Conservation (phyloP, 2,113 vertebrate species). For the Oreocharis arfaki region DNA sequence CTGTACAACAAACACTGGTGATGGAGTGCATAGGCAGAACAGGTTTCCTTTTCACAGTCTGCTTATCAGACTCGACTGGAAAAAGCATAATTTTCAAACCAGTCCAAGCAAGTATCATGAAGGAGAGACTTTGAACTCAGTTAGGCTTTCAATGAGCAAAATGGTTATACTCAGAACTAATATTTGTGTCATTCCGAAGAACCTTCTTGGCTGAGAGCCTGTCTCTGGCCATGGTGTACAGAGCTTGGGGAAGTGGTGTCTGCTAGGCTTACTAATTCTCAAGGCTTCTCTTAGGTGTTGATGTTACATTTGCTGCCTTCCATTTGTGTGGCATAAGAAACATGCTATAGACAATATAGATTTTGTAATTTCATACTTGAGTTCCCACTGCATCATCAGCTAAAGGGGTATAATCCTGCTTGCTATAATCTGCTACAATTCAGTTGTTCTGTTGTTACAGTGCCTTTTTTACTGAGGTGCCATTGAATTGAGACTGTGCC, state of each 20-base stretch:
- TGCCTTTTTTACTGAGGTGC: not conserved
- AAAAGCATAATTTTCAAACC: not conserved
- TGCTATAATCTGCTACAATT: not conserved
- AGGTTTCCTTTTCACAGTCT: not conserved
- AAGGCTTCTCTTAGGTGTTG: not conserved
- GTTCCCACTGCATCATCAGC: not conserved
- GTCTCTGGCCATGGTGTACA: not conserved
- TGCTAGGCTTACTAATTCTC: not conserved
- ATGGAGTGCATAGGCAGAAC: not conserved
- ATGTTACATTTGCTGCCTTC: not conserved
- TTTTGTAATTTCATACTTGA: not conserved
- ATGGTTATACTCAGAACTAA: not conserved
- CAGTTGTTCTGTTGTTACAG: not conserved
- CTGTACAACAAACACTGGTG: not conserved
- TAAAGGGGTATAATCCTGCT: not conserved
- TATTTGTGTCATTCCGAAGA: not conserved
- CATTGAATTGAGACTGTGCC: not conserved
- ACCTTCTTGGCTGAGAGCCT: not conserved
- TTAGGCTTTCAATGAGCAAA: not conserved
- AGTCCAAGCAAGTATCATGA: not conserved
- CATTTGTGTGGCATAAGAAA: not conserved
- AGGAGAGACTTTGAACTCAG: not conserved
- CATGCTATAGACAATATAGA: not conserved
- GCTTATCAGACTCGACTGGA: not conserved
- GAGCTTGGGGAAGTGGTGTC: not conserved